Percentiles rank a stretch among this genome's conserved stretches.
These are phyloP conservation scores for Bombus cullumanus DNA, from an alignment of 1,140 invertebrate species.

Conservation along the genomic window DNA sequence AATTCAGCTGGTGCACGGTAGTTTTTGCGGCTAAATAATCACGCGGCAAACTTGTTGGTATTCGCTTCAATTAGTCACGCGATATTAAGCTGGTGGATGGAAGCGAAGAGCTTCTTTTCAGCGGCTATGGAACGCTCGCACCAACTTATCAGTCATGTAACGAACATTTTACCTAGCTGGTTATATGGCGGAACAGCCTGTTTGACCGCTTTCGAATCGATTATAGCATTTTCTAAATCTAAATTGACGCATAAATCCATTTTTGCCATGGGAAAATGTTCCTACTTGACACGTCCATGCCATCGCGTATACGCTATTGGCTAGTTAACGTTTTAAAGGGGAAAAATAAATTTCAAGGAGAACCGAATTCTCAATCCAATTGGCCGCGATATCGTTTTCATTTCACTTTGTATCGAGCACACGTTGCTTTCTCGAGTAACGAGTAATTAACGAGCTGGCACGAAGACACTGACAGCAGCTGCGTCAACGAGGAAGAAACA, in stretches of 20 bases:
- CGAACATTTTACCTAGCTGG: neutral
- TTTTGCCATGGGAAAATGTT: neutral
- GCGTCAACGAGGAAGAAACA: neutral
- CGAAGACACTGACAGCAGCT: neutral
- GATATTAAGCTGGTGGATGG: slow-evolving; percentile 21
- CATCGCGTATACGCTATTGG: too few species aligned
- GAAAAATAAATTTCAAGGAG: too few species aligned
- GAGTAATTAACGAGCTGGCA: slow-evolving; percentile 1
- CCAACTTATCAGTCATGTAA: slow-evolving; percentile 12
- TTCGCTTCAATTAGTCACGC: slow-evolving; percentile 37
- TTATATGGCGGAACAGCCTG: neutral
- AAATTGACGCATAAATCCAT: neutral
- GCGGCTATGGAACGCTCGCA: neutral
- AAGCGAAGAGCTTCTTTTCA: slow-evolving; percentile 20
- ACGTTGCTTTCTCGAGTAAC: neutral
- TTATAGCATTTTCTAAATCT: neutral
- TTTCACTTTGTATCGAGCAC: neutral
- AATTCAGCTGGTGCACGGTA: slow-evolving; percentile 3
- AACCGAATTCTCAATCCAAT: neutral
- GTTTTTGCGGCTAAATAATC: slow-evolving; percentile 19
- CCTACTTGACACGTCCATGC: too few species aligned
- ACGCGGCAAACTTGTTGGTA: slow-evolving; percentile 18
- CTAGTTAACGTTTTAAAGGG: too few species aligned
- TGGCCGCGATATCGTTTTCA: neutral
- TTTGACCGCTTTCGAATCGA: neutral